Base-by-base conservation (phyloP, 2,113 vertebrate species). In the Oncorhynchus mykiss region DNA sequence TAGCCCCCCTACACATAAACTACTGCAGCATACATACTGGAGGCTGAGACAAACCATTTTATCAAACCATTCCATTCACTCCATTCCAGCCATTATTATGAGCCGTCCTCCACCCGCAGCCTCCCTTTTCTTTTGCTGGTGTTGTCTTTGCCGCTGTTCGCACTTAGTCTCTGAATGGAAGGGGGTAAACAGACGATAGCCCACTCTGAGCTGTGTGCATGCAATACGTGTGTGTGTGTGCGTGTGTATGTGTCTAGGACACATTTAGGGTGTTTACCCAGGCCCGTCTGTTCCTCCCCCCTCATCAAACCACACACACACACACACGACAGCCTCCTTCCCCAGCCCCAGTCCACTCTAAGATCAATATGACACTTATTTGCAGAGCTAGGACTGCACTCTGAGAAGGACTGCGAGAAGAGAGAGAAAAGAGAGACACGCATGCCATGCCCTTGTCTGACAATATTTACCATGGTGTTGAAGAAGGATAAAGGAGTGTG, bases 351-450 rank as follows among this genome's bases (percentile, higher is more conserved):
- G 82, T 71, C 72, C 39, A 89, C 85, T 84, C 90, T 93, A 90
- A 85, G 92, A 93, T 95, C 94, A 95, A 94, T 91, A 89, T 92
- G 91, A 94, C 91, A 92, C 88, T 90, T 88, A 73, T 45, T 18
- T 22, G 8, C 3, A n/a, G 27, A 39, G 45, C 54, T 80, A 91
- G 87, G 87, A 90, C 90, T 84, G 77, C 80, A 91, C 92, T 89
- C 80, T 82, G 89, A 87, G 82, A 71, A 87, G 83, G 86, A 92
- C 89, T 87, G 51, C 16, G 51, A 54, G 13, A 5, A 54, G 51
- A 51, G 49, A 14, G 49, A 51, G 49, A 12, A 12, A 14, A 45
- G 39, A 45, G 86, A 90, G 90, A 82, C 81, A 83, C 81, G 73
- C 81, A 6, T 16, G 13, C 39, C 13, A 22, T 24, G 4, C 84